These are phyloP conservation scores for Nineta flava DNA, from an alignment of 2,888 invertebrate species.

Conservation along the genomic window DNA sequence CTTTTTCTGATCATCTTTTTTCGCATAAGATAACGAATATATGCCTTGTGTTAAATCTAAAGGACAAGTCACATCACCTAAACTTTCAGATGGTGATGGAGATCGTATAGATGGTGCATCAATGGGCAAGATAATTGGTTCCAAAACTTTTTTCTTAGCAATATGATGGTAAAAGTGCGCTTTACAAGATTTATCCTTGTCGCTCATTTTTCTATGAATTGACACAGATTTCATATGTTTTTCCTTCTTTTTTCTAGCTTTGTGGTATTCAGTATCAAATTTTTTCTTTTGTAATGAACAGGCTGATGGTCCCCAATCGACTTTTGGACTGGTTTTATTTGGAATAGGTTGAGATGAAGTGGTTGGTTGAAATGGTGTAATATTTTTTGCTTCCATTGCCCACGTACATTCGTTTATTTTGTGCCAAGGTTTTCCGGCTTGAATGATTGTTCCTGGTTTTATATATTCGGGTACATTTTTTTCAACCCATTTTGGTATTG, in stretches of 20 bases:
- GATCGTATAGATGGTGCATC: background rate
- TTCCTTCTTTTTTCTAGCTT: background rate
- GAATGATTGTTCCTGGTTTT: background rate
- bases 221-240: background rate
- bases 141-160: background rate
- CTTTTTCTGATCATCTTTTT: background rate
- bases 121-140: background rate
- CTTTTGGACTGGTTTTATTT: background rate
- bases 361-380: background rate
- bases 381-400: background rate
- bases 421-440: slow-evolving; percentile 4
- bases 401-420: background rate
- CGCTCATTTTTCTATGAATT: background rate
- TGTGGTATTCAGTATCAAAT: background rate
- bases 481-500: background rate
- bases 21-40: background rate
- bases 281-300: background rate
- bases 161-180: background rate
- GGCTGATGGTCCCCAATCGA: background rate
- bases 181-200: no score
- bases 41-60: background rate
- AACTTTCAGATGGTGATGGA: background rate
- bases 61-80: background rate
- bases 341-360: background rate
- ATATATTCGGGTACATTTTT: background rate